Evolutionary conservation across 2,888 invertebrate genomes (phyloP).

Genomic region (Phoronis australis): DNA sequence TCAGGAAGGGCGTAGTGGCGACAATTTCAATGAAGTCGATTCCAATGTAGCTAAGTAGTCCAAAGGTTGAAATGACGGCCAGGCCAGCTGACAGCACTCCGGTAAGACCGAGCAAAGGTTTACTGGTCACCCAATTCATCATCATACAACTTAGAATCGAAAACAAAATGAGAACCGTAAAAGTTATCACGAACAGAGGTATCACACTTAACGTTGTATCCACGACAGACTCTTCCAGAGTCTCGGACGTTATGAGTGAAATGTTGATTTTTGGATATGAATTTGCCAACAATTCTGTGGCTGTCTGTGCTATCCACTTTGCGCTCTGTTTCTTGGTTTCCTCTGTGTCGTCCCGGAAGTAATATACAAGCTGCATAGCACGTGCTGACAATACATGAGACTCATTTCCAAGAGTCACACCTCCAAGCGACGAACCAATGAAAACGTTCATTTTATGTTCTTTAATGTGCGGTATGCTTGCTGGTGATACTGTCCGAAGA

Average conservation of each 20-base stretch:
- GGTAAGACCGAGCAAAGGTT: background rate
- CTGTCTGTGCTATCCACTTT: background rate
- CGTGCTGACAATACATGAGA: background rate
- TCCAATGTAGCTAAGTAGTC: conserved; percentile 18
- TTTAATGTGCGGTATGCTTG: too few relatives aligned
- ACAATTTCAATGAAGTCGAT: conserved; percentile 1
- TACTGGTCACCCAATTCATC: background rate
- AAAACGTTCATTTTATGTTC: background rate
- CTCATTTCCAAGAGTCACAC: background rate
- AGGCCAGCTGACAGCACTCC: conserved; percentile 26
- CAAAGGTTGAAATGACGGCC: conserved; percentile 26
- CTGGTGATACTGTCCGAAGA: background rate
- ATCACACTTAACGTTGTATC: background rate
- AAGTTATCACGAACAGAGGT: background rate
- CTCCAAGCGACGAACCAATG: background rate
- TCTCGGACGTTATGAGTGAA: background rate
- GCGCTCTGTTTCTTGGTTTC: background rate
- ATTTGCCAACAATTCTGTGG: background rate
- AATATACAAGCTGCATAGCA: background rate
- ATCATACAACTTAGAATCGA: background rate
- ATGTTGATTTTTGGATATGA: background rate
- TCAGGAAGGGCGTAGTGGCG: conserved; percentile 1
- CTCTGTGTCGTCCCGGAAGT: too few relatives aligned
- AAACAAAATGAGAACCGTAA: background rate
- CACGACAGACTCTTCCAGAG: background rate